A percentile compares a stretch with the other conserved stretches of the same genome.
phyloP scores from a whole-genome alignment of 2,888 invertebrate species.

The Aplocera efformata region DNA sequence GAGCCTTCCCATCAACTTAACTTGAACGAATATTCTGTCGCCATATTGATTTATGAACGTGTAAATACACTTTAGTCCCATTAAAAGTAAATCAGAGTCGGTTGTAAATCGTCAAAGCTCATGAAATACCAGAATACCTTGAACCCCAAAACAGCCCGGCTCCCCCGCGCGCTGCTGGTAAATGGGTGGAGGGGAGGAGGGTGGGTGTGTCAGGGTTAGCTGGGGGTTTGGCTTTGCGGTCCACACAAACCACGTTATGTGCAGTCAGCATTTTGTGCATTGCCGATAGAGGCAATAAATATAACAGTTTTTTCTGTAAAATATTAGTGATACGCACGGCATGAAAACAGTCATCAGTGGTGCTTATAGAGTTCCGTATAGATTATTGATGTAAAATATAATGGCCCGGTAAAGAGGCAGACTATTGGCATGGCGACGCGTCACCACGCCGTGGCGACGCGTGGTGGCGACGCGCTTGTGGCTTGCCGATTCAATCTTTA shows the following conservation, averaged over 20 bases:
- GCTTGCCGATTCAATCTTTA: too few relatives aligned
- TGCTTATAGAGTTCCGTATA: too few relatives aligned
- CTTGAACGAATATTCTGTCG: conserved; percentile 29
- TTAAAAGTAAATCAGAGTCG: conserved; percentile 62
- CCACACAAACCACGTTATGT: conserved; percentile 40
- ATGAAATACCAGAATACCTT: conserved; percentile 26
- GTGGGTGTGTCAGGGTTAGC: conserved; percentile 8
- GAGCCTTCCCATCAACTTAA: conserved; percentile 11
- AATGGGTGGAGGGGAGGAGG: neutral
- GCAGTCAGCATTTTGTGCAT: conserved; percentile 43
- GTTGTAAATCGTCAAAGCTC: conserved; percentile 59
- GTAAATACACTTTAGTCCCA: conserved; percentile 56
- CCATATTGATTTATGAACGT: conserved; percentile 58
- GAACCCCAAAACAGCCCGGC: conserved; percentile 20
- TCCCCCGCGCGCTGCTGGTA: neutral
- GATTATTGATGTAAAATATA: too few relatives aligned
- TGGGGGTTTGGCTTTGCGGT: conserved; percentile 30
- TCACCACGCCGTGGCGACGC: too few relatives aligned
- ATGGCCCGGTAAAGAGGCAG: too few relatives aligned
- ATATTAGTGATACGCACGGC: conserved; percentile 16
- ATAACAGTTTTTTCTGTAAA: conserved; percentile 29
- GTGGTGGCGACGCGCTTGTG: too few relatives aligned
- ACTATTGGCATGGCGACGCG: too few relatives aligned
- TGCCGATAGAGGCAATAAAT: conserved; percentile 37
- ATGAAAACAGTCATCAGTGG: neutral